These are phyloP conservation scores for Puffinus mauretanicus DNA, from an alignment of 2,113 vertebrate genomes.

Conservation along the genomic window DNA sequence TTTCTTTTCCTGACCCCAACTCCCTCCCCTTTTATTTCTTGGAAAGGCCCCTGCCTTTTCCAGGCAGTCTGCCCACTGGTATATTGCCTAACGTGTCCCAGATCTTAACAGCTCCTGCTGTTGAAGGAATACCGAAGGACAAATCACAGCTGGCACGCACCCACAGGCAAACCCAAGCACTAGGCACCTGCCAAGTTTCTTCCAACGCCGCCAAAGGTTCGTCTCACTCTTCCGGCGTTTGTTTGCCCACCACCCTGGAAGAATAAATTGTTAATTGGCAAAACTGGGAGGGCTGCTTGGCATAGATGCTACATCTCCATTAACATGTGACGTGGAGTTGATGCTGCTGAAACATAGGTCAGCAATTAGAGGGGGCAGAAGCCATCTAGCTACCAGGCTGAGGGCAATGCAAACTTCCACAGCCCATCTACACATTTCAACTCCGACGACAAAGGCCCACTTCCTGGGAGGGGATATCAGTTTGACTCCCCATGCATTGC, in stretches of 20 bases:
- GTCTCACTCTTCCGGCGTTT: conserved; percentile 81
- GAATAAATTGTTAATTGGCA: not conserved
- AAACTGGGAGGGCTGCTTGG: not conserved
- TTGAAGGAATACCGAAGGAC: not conserved
- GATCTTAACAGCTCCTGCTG: not conserved
- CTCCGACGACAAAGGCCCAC: not conserved
- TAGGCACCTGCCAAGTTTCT: conserved; percentile 85
- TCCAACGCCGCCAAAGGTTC: conserved; percentile 87
- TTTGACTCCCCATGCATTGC: not conserved
- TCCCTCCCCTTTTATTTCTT: not conserved
- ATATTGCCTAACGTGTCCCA: not conserved
- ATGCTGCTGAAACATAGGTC: not conserved
- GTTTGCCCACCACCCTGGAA: conserved; percentile 83
- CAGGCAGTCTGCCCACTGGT: not conserved
- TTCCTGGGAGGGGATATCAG: not conserved
- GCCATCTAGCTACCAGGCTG: not conserved
- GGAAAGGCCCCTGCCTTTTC: not conserved
- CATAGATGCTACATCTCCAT: accelerated
- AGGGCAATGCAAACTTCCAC: not conserved
- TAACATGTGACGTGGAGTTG: not conserved
- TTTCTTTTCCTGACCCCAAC: not conserved
- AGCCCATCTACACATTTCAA: not conserved
- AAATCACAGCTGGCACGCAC: not conserved
- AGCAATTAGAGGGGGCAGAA: not conserved
- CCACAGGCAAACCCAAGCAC: not conserved